Percentiles rank a stretch among this genome's conserved stretches.
Conservation (phyloP, 2,113 vertebrate genomes). For the Pituophis catenifer region DNA sequence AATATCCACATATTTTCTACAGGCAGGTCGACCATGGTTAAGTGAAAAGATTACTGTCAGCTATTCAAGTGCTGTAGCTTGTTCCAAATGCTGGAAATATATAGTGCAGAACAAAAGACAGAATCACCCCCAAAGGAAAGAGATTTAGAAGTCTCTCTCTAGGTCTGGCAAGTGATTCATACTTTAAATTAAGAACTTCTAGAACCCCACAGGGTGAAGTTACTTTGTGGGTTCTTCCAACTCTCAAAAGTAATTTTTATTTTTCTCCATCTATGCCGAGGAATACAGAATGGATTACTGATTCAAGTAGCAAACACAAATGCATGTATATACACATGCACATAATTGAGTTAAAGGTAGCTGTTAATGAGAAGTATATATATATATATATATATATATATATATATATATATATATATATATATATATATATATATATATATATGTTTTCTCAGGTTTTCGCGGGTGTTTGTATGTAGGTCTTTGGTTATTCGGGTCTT, state of each 20-base stretch:
- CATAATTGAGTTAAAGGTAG: not conserved
- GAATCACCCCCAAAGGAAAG: constrained; percentile 35
- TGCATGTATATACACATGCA: constrained; percentile 19
- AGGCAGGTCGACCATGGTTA: constrained; percentile 10
- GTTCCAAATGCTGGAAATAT: constrained; percentile 33
- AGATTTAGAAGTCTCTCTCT: constrained; percentile 39
- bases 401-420: too few species aligned
- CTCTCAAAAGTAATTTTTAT: constrained; percentile 57
- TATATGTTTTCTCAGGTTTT: too few species aligned
- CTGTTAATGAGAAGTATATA: not conserved
- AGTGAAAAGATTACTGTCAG: constrained; percentile 7
- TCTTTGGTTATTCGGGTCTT: too few species aligned
- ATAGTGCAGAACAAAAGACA: constrained; percentile 43
- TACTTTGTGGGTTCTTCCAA: constrained; percentile 34
- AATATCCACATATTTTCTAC: not conserved
- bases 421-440: too few species aligned
- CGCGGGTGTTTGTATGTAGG: too few species aligned
- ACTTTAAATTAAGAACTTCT: constrained; percentile 58
- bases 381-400: too few species aligned
- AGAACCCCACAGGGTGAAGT: constrained; percentile 46
- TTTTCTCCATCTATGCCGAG: constrained; percentile 19
- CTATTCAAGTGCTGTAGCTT: not conserved
- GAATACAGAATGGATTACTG: constrained; percentile 20
- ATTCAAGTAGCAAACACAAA: not conserved
- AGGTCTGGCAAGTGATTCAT: constrained; percentile 54